A percentile compares a stretch with the other conserved stretches of the same genome.
Conservation (phyloP, 2,113 vertebrate genomes). For the Agapornis roseicollis region DNA sequence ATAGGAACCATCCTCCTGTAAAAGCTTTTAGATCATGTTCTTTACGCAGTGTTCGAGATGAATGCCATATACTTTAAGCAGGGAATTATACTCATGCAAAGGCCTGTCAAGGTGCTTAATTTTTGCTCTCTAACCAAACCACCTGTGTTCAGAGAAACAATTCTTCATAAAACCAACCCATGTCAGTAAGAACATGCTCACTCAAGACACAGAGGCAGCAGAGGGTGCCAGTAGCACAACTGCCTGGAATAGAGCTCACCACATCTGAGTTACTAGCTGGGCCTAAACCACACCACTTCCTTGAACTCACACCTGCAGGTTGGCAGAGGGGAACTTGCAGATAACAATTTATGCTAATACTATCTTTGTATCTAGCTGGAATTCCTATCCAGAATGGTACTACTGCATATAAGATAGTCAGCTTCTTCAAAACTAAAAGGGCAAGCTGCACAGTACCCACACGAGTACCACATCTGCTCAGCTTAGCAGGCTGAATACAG, state of each 20-base stretch:
- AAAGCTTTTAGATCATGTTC: background rate
- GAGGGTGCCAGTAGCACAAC: background rate
- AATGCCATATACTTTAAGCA: background rate
- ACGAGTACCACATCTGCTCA: rapidly evolving
- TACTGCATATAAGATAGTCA: background rate
- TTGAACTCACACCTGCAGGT: background rate
- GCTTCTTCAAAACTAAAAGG: background rate
- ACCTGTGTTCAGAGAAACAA: background rate
- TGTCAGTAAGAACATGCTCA: background rate
- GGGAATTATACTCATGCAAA: background rate
- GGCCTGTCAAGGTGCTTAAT: background rate
- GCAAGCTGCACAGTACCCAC: too few relatives aligned
- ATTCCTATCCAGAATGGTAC: background rate
- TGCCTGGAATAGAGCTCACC: rapidly evolving
- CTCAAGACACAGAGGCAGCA: background rate
- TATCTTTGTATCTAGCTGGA: background rate
- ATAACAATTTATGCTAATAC: background rate
- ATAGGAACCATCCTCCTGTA: background rate
- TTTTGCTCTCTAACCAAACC: background rate
- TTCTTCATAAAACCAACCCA: background rate
- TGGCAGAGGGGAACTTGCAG: rapidly evolving
- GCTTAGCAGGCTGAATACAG: background rate
- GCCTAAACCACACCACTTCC: background rate
- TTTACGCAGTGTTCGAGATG: background rate
- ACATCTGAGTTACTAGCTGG: background rate